phyloP scores from a whole-genome alignment of 2,113 vertebrate species.

The Epinephelus moara region DNA sequence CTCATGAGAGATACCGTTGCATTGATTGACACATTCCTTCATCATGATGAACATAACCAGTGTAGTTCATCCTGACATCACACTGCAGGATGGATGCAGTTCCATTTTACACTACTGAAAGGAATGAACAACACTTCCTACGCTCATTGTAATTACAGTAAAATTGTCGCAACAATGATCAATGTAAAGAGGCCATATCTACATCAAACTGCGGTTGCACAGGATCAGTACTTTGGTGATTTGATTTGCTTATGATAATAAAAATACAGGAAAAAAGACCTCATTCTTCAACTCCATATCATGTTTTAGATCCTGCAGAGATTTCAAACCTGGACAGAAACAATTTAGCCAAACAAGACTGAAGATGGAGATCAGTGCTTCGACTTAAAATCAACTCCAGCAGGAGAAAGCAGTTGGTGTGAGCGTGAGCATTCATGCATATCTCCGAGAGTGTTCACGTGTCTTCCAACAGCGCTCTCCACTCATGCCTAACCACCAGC shows the following conservation, averaged over 20 bases:
- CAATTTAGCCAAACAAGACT: conserved; percentile 27
- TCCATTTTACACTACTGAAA: not conserved
- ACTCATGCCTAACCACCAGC: conserved; percentile 24
- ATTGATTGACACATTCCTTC: not conserved
- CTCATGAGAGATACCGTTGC: not conserved
- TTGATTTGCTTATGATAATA: conserved; percentile 10
- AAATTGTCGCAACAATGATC: not conserved
- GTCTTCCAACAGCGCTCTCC: conserved; percentile 35
- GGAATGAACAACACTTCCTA: not conserved
- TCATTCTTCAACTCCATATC: not conserved
- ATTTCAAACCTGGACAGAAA: conserved; percentile 26
- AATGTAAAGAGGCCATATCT: not conserved
- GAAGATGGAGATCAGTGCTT: conserved; percentile 27
- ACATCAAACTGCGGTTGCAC: not conserved
- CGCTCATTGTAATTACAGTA: not conserved
- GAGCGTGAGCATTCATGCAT: conserved; percentile 44
- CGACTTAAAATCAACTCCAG: conserved; percentile 49
- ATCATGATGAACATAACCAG: not conserved
- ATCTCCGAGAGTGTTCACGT: conserved; percentile 20
- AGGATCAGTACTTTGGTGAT: not conserved
- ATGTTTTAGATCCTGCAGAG: conserved; percentile 10
- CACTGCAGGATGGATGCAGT: not conserved
- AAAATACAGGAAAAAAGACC: not conserved
- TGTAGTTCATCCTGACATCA: conserved; percentile 6
- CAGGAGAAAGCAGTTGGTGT: conserved; percentile 32